A percentile compares a stretch with the other conserved stretches of the same genome.
Conservation (phyloP, 2,797 vertebrate genomes). For the Pangasius macronema region DNA sequence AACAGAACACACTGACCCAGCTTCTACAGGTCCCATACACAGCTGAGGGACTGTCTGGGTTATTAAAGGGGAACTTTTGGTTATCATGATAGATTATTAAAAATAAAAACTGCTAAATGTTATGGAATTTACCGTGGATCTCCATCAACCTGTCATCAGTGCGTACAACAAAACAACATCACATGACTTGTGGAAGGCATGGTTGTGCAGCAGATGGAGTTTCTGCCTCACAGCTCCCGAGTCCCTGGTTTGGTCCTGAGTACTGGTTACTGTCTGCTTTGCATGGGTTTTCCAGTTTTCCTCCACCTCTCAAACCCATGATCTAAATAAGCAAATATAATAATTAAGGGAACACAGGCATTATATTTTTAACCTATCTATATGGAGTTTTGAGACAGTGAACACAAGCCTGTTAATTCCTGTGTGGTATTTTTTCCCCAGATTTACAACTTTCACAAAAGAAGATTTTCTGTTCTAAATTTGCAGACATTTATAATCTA, state of each 20-base stretch:
- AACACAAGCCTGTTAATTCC: background rate
- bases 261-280: background rate
- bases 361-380: background rate
- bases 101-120: background rate
- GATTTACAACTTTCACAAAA: background rate
- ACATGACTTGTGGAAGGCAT: background rate
- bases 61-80: background rate
- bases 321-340: background rate
- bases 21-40: background rate
- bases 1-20: constrained; percentile 4
- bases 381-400: background rate
- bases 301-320: background rate
- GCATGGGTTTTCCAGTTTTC: background rate
- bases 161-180: constrained; percentile 7
- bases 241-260: background rate
- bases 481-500: background rate
- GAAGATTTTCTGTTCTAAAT: background rate
- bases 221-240: background rate
- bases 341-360: background rate
- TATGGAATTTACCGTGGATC: constrained; percentile 1
- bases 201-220: background rate
- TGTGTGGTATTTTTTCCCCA: background rate
- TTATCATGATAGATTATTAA: background rate
- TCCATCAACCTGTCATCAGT: background rate
- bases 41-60: background rate